A percentile compares a stretch with the other conserved stretches of the same genome.
Conservation (phyloP, 2,888 invertebrate species). For the Pilophorus perplexus region DNA sequence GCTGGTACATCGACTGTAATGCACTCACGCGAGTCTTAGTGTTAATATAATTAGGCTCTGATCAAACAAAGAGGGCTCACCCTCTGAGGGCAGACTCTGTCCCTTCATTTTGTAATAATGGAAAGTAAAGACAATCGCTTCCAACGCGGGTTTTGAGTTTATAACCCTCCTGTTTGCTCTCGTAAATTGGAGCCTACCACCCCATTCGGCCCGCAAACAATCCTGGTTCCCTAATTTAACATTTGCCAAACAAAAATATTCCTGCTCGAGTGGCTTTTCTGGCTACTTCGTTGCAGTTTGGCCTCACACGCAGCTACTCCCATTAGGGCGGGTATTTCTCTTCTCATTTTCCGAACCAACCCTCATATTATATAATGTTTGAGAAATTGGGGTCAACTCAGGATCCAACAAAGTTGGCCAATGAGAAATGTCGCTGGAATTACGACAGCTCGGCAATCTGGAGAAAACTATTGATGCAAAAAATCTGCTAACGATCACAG, state of each 20-base stretch:
- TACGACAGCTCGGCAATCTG: too few relatives aligned
- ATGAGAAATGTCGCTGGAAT: too few relatives aligned
- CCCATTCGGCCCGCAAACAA: conserved; percentile 28
- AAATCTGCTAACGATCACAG: too few relatives aligned
- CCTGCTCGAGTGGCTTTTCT: conserved; percentile 18
- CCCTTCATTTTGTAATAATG: conserved; percentile 40
- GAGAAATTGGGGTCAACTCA: too few relatives aligned
- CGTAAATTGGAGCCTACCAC: conserved; percentile 33
- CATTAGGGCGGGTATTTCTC: too few relatives aligned
- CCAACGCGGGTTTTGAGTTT: conserved; percentile 15
- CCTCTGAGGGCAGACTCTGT: not conserved
- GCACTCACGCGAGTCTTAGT: not conserved
- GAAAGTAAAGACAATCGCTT: conserved; percentile 39
- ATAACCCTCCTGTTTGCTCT: conserved; percentile 32
- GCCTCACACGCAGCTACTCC: too few relatives aligned
- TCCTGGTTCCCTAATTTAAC: conserved; percentile 34
- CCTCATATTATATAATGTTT: too few relatives aligned
- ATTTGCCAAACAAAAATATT: conserved; percentile 36
- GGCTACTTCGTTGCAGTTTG: too few relatives aligned
- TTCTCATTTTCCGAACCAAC: too few relatives aligned
- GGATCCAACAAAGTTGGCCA: too few relatives aligned
- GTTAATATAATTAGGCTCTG: conserved; percentile 17
- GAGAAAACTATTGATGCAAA: too few relatives aligned
- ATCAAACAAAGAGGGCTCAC: conserved; percentile 19
- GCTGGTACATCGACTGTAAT: too few relatives aligned